Evolutionary conservation across 2,113 vertebrate genomes (phyloP).

Genomic region (Nothocercus julius): DNA sequence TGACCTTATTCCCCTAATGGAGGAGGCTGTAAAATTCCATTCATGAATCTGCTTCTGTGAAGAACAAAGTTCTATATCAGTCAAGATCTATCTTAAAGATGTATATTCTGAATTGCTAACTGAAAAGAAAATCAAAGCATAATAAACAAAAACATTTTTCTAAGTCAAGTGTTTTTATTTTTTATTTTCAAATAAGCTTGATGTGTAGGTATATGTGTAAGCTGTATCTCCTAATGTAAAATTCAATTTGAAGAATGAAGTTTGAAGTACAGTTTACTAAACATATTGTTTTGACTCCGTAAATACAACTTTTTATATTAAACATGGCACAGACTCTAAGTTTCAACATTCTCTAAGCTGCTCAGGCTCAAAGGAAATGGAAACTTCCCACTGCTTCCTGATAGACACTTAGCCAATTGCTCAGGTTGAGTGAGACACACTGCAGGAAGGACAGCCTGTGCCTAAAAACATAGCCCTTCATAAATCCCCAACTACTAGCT

Average conservation of each 20-base stretch:
- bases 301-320: neutral
- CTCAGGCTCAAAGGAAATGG: neutral
- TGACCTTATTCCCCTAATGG: conserved; percentile 95
- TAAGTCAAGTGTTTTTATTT: neutral
- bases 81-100: no score
- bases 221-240: neutral
- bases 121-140: neutral
- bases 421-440: neutral
- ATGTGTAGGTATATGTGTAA: neutral
- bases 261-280: neutral
- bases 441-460: neutral
- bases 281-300: neutral
- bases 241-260: neutral
- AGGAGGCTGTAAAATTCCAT: conserved; percentile 93
- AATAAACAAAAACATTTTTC: neutral
- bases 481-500: neutral
- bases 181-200: neutral
- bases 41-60: conserved; percentile 92
- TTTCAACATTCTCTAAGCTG: neutral
- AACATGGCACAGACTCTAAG: neutral
- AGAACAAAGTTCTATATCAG: conserved; percentile 38
- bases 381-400: neutral
- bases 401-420: neutral
- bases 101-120: neutral
- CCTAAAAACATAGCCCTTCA: neutral